phyloP scores from a whole-genome alignment of 2,113 vertebrate genomes.

The Cercopithecus mona region DNA sequence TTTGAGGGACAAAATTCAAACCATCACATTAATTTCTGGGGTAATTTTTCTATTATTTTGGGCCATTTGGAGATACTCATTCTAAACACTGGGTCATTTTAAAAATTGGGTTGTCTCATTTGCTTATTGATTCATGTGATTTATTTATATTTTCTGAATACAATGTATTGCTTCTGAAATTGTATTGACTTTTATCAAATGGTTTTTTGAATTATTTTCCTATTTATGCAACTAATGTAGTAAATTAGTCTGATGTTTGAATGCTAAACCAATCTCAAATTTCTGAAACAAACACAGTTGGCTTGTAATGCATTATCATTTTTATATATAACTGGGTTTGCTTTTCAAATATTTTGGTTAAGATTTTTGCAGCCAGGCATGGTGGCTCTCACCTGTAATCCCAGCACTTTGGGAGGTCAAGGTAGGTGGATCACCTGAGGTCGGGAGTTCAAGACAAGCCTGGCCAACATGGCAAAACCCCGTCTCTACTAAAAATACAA shows the following conservation, averaged over 20 bases:
- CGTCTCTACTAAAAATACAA: too few relatives aligned
- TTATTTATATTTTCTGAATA: not conserved
- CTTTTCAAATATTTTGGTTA: not conserved
- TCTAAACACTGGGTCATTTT: not conserved
- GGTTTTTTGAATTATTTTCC: not conserved
- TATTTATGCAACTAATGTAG: not conserved
- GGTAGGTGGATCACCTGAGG: too few relatives aligned
- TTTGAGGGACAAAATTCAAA: not conserved
- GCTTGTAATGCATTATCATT: not conserved
- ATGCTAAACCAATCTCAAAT: not conserved
- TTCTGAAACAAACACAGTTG: not conserved
- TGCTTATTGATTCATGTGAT: not conserved
- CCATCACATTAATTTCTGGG: not conserved
- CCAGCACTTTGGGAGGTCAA: too few relatives aligned
- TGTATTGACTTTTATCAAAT: constrained; percentile 7
- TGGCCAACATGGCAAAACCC: too few relatives aligned
- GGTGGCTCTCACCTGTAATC: too few relatives aligned
- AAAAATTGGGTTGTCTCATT: not conserved
- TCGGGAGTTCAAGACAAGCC: too few relatives aligned
- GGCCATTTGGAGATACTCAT: not conserved
- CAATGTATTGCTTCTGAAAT: not conserved
- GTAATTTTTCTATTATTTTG: constrained; percentile 2
- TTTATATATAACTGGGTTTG: not conserved
- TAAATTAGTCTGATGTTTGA: not conserved
- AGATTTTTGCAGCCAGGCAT: too few relatives aligned